Conservation (phyloP, 2,888 invertebrate genomes). For the Temnothorax rugatulus region DNA sequence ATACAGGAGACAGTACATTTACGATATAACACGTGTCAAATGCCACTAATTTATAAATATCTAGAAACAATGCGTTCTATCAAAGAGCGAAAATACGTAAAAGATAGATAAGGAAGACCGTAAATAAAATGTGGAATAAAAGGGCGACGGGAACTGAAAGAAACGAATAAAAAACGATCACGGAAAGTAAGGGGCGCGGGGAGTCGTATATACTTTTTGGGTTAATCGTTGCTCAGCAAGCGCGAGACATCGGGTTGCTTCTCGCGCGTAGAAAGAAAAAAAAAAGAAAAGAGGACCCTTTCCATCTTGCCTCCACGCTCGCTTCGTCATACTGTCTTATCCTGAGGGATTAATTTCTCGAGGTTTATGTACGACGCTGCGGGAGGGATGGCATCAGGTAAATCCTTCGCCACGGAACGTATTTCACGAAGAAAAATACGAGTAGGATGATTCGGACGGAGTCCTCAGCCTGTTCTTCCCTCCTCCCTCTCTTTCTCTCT, state of each 20-base stretch:
- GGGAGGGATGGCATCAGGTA: slow-evolving; percentile 69
- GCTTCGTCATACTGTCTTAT: slow-evolving; percentile 78
- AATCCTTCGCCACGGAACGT: slow-evolving; percentile 69
- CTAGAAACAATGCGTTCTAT: slow-evolving; percentile 1
- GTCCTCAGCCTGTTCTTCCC: slow-evolving; percentile 46
- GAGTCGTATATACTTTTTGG: slow-evolving; percentile 78
- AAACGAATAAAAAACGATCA: slow-evolving; percentile 41
- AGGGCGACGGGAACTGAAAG: neutral
- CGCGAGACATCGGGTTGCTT: slow-evolving; percentile 78
- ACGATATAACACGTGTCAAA: neutral
- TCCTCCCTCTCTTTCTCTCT: neutral
- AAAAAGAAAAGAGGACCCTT: slow-evolving; percentile 50
- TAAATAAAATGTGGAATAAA: slow-evolving; percentile 49
- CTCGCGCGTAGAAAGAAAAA: slow-evolving; percentile 72
- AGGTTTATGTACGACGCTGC: slow-evolving; percentile 75
- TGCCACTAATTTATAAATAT: neutral
- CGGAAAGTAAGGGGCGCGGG: slow-evolving; percentile 48
- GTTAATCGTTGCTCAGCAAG: slow-evolving; percentile 81
- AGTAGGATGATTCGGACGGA: slow-evolving; percentile 65
- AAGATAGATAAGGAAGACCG: slow-evolving; percentile 35
- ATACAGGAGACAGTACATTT: neutral
- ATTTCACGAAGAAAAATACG: slow-evolving; percentile 74
- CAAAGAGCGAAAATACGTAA: slow-evolving; percentile 21
- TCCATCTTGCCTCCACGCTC: slow-evolving; percentile 68
- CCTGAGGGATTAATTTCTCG: slow-evolving; percentile 80